These are phyloP conservation scores for Planiliza haematocheilus DNA, from an alignment of 2,113 vertebrate species.

Conservation along the genomic window DNA sequence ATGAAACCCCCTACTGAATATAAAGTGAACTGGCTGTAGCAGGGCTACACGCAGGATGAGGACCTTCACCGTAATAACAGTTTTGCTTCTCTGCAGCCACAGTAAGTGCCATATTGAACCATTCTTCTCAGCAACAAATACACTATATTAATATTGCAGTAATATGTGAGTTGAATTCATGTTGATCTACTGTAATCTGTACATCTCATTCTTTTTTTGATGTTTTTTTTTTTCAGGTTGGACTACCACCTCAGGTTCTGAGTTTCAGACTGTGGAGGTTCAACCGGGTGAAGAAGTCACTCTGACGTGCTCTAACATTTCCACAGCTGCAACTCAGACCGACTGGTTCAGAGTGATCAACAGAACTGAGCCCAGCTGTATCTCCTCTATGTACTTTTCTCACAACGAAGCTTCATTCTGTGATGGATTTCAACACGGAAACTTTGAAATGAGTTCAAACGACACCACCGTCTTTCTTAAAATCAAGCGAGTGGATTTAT, in stretches of 20 bases:
- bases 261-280: slow-evolving; percentile 28
- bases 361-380: slow-evolving; percentile 9
- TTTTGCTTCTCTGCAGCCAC: slow-evolving; percentile 1
- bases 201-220: neutral
- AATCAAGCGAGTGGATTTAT: neutral
- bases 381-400: neutral
- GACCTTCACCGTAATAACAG: slow-evolving; percentile 5
- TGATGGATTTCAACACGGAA: slow-evolving; percentile 13
- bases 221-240: slow-evolving; percentile 36
- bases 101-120: neutral
- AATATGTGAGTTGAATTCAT: neutral
- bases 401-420: neutral
- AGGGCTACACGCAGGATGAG: neutral
- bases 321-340: rapidly evolving
- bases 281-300: rapidly evolving
- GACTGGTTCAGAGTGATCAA: slow-evolving; percentile 26
- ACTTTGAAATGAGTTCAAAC: slow-evolving; percentile 45
- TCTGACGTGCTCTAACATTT: neutral
- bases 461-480: neutral
- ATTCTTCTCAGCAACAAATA: rapidly evolving
- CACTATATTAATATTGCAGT: too few species aligned
- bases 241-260: neutral
- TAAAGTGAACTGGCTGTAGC: neutral
- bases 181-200: neutral
- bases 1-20: slow-evolving; percentile 19